A percentile compares a stretch with the other conserved stretches of the same genome.
These are phyloP conservation scores for Intoshia linei DNA, from an alignment of 1,140 invertebrate genomes.

Conservation along the genomic window DNA sequence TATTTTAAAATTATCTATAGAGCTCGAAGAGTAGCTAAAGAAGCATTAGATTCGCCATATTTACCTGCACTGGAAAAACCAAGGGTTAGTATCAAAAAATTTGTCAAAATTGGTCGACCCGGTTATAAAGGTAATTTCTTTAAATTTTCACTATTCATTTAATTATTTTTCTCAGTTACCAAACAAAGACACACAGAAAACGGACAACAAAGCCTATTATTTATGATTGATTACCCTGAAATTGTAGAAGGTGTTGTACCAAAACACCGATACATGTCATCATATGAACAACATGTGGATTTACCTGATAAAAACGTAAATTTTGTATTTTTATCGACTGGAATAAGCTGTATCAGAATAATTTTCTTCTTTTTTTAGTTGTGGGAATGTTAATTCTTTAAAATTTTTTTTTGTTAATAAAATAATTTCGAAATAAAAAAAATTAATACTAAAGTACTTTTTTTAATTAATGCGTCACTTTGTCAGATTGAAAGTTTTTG, in stretches of 20 bases:
- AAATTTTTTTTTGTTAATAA: too few relatives aligned
- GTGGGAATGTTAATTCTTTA: too few relatives aligned
- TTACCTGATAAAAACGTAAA: slow-evolving; percentile 90
- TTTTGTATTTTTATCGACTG: too few relatives aligned
- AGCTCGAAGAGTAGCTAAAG: slow-evolving; percentile 74
- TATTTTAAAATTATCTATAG: slow-evolving; percentile 7
- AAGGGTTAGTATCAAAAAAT: slow-evolving; percentile 78
- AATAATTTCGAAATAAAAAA: too few relatives aligned
- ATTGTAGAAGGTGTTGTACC: slow-evolving; percentile 64
- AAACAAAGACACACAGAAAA: slow-evolving; percentile 77
- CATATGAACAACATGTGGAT: slow-evolving; percentile 94
- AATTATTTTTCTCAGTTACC: slow-evolving; percentile 33
- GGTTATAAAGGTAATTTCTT: slow-evolving; percentile 40
- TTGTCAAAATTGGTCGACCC: slow-evolving; percentile 93
- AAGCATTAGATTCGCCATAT: slow-evolving; percentile 73
- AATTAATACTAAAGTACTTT: too few relatives aligned
- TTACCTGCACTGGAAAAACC: slow-evolving; percentile 61
- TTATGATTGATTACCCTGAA: slow-evolving; percentile 57
- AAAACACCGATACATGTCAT: slow-evolving; percentile 95
- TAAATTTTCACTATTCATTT: neutral
- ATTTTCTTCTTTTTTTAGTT: too few relatives aligned
- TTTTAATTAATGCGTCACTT: too few relatives aligned
- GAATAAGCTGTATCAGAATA: too few relatives aligned
- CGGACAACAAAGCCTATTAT: slow-evolving; percentile 73
- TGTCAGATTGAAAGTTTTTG: too few relatives aligned